phyloP scores from a whole-genome alignment of 2,888 invertebrate species.

The Drosophila neotestacea region DNA sequence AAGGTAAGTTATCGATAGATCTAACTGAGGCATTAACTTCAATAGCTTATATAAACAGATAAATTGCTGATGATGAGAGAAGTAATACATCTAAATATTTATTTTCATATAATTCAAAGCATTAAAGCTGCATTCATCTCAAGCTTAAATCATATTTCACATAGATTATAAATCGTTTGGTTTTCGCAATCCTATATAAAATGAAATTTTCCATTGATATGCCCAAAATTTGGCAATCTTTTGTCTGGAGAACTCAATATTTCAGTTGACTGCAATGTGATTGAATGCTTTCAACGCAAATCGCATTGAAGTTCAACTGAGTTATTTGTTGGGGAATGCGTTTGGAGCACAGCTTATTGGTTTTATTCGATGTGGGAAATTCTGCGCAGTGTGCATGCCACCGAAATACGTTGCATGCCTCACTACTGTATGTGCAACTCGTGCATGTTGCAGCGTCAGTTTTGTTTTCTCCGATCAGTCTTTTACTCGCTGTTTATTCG shows the following conservation, averaged over 20 bases:
- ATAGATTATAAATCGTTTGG: too few species aligned
- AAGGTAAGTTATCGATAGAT: too few species aligned
- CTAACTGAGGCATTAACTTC: too few species aligned
- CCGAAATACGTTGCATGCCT: constrained; percentile 2
- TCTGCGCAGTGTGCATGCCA: neutral
- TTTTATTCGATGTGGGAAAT: constrained; percentile 2
- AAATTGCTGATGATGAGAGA: too few species aligned
- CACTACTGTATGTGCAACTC: constrained; percentile 3
- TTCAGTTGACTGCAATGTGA: neutral
- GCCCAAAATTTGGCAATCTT: neutral
- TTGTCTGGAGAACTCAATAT: neutral
- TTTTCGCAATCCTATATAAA: neutral
- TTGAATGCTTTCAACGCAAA: constrained; percentile 5
- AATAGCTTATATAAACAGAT: too few species aligned
- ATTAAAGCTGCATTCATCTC: too few species aligned
- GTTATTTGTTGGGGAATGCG: constrained; percentile 6
- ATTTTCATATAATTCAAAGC: too few species aligned
- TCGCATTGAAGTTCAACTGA: neutral
- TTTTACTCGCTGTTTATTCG: constrained; percentile 44
- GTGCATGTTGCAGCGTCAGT: constrained; percentile 29
- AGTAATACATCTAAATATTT: too few species aligned
- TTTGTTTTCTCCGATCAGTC: constrained; percentile 31
- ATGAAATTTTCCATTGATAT: neutral
- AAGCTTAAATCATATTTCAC: too few species aligned
- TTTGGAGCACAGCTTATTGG: constrained; percentile 3